Base-by-base conservation (phyloP, 2,797 vertebrate genomes). In the Sebastes aleutianus region DNA sequence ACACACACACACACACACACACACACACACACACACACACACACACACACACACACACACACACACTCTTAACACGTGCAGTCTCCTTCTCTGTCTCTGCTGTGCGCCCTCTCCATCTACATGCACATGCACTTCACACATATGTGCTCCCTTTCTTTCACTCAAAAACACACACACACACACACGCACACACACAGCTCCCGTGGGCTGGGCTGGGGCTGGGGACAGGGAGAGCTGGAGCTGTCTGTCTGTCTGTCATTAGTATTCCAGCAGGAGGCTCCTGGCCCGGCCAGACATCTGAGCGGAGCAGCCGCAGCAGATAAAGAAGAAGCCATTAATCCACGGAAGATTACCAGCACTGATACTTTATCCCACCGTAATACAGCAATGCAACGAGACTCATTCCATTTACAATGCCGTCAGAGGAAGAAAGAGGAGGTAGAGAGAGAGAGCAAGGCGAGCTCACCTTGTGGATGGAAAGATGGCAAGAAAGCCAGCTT, bases 281-380 rank as follows among this genome's bases (percentile, higher is more conserved):
- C 96, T 96, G 96, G 96, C 95, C 95, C 95, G 96, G 93, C 96
- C 96, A 99, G 97, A 99, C 97, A 97, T 99, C 97, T 97, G 97
- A 98, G 96, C 96, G 93, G 96, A 97, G 94, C 95, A 94, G 97
- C 97, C 97, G 95, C 96, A 96, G 96, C 96, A 98, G 97, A 99
- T 99, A 98, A 98, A 98, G 98, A 97, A 97, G 97, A 98, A 98
- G 97, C 97, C 96, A 97, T 99, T 99, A 99, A 99, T 99, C 97
- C 97, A 97, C 95, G 95, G 92, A 97, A 98, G 98, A 99, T 99
- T 99, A 98, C 97, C 97, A 97, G 96, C 96, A 96, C 96, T 95
- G 97, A 97, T 97, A 97, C 97, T 98, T 98, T 98, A 98, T 99
- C 97, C 97, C 96, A 93, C 95, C 96, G 95, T 95, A 97, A 97